Conservation (phyloP, 2,888 invertebrate genomes). For the Mongoloraphidia duomilia region DNA sequence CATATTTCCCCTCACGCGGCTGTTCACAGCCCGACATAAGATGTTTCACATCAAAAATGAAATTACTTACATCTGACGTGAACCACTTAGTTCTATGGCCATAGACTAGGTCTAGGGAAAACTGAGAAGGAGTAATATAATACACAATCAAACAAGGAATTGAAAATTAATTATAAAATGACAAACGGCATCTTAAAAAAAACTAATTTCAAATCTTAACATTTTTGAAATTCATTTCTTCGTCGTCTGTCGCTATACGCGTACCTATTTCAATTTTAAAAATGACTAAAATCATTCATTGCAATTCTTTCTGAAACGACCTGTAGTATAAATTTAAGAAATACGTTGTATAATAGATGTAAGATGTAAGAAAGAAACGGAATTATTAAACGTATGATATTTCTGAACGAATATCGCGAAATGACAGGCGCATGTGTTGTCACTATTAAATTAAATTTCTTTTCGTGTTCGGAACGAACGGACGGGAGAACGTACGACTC, state of each 20-base stretch:
- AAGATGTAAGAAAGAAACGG: background rate
- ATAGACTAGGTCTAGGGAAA: no score
- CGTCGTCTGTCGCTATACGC: background rate
- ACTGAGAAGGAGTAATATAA: no score
- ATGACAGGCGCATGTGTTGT: conserved; percentile 32
- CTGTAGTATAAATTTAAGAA: background rate
- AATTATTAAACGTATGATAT: background rate
- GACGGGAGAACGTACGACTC: conserved; percentile 26
- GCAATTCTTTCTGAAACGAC: background rate
- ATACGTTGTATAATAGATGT: background rate
- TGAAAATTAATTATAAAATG: background rate
- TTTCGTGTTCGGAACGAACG: conserved; percentile 29
- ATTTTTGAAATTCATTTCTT: background rate
- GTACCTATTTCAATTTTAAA: background rate
- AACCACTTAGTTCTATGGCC: no score
- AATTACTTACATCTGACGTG: no score
- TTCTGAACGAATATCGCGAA: conserved; percentile 23
- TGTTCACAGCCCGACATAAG: no score
- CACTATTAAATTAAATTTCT: conserved; percentile 33
- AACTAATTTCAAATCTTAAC: background rate
- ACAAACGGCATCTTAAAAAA: background rate
- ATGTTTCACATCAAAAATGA: no score
- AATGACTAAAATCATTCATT: background rate
- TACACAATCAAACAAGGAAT: background rate
- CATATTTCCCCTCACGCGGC: no score